Base-by-base conservation (phyloP, 2,113 vertebrate genomes). In the Myotis davidii region DNA sequence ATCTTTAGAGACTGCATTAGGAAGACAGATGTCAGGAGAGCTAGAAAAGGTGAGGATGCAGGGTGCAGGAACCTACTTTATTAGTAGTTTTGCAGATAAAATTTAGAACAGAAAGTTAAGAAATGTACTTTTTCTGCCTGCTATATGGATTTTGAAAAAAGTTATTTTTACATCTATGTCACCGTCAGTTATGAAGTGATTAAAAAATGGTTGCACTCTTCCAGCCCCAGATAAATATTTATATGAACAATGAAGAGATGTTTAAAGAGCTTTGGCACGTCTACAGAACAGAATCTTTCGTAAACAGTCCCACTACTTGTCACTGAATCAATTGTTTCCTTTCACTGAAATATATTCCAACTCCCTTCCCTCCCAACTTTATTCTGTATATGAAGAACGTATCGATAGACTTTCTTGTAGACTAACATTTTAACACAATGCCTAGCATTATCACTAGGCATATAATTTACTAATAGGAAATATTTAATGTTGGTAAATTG, bases 401-500 rank as follows among this genome's bases (percentile, higher is more conserved):
- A 45, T 37, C 48, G 12, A 27, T 37, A 87, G 6, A 50, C 34
- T 86, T 69, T 34, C 14, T 74, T 16, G n/a, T 34, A 69, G 32
- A 87, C 20, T 72, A 90, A 81, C 20, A 50, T 87, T 59, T 54
- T 76, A 67, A 82, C 34, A 82, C 2, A 91, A 67, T n/a, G 59
- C 10, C 27, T 79, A 78, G 50, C 29, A 69, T 50, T 91, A 48
- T 83, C 42, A 86, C 27, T 42, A 23, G n/a, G 14, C 48, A 52
- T 59, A 56, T 32, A 37, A 67, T 67, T 83, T 90, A 50, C 67
- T 76, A 72, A 61, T 77, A 88, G 78, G n/a, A 50, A 50, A 85
- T 76, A 59, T 16, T 87, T 90, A 64, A 45, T 65, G 52, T 59
- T 50, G 27, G 18, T 52, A 85, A 78, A 70, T 76, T 79, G 25